Conservation (phyloP, 2,113 vertebrate genomes). For the Plotosus lineatus region DNA sequence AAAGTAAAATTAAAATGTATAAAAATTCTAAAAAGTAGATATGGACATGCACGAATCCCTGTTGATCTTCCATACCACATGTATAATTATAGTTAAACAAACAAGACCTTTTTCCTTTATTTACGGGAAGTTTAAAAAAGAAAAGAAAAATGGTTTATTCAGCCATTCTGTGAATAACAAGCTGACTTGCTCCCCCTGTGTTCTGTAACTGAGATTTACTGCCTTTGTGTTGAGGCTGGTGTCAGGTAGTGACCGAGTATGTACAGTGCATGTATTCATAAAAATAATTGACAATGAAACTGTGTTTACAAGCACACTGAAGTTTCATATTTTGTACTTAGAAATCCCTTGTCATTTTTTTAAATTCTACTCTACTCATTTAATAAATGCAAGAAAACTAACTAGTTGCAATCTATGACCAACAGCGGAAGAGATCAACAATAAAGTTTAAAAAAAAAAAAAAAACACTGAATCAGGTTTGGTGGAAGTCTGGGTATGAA, state of each 20-base stretch:
- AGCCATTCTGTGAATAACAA: neutral
- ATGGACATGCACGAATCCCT: neutral
- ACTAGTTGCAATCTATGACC: too few relatives aligned
- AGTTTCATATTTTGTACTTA: neutral
- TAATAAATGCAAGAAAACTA: neutral
- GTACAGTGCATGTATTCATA: neutral
- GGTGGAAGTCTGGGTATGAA: neutral
- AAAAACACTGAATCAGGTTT: neutral
- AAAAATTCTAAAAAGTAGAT: neutral
- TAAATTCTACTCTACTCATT: neutral
- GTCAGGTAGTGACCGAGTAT: neutral
- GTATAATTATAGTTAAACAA: conserved; percentile 18
- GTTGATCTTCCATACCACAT: neutral
- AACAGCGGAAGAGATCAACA: too few relatives aligned
- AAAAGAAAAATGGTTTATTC: conserved; percentile 3
- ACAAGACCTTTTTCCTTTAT: neutral
- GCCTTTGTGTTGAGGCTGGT: neutral
- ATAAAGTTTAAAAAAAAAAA: too few relatives aligned
- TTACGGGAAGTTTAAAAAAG: conserved; percentile 21
- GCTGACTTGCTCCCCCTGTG: conserved; percentile 22
- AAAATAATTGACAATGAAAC: neutral
- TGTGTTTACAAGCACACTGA: neutral
- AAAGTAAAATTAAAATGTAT: too few relatives aligned
- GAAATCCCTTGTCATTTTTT: neutral
- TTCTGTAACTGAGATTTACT: neutral